Evolutionary conservation across 2,113 vertebrate genomes (phyloP), one percentile per base, ranked within the genome.

Genomic region (Hoplias malabaricus): DNA sequence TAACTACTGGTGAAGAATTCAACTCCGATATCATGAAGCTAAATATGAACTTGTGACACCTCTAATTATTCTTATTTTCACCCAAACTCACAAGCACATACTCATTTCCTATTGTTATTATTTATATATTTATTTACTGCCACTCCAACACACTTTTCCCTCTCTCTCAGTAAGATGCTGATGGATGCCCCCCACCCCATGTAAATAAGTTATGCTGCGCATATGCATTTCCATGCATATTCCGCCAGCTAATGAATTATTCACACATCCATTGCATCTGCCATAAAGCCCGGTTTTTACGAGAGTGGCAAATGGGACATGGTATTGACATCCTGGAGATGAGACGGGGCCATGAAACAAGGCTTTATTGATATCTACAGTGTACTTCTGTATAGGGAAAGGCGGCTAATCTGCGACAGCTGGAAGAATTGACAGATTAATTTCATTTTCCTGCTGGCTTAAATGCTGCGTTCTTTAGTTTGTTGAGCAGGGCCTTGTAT

Each of bases 401-500:
- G 79, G 83, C 75, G 77, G 73, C 63, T 80, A 84, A 81, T 72
- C 84, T 83, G 78, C 82, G 86, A 87, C 67, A 69, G 59, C 80
- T 88, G 75, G 80, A 70, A 66, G 80, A 71, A 61, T 77, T 83
- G 83, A 79, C 87, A 86, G 83, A 85, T 89, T 87, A 84, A 85
- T 87, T 75, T 78, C 83, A 61, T 54, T 69, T 77, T 83, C 80
- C 84, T 76, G 83, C 84, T 78, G 67, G 65, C 82, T 84, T 66
- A 8, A 69, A 81, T 63, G 71, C 57, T 73, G 67, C 77, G 86
- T 86, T 89, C 86, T 88, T 86, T 88, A 84, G 84, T 84, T 89
- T 84, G 88, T 81, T 86, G 87, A 85, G 85, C 81, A 82, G 80
- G 80, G 86, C 79, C 83, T 85, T 75, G 83, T 82, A 50, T 14